Evolutionary conservation across 2,113 vertebrate genomes (phyloP).

Genomic region (Channa maculata): DNA sequence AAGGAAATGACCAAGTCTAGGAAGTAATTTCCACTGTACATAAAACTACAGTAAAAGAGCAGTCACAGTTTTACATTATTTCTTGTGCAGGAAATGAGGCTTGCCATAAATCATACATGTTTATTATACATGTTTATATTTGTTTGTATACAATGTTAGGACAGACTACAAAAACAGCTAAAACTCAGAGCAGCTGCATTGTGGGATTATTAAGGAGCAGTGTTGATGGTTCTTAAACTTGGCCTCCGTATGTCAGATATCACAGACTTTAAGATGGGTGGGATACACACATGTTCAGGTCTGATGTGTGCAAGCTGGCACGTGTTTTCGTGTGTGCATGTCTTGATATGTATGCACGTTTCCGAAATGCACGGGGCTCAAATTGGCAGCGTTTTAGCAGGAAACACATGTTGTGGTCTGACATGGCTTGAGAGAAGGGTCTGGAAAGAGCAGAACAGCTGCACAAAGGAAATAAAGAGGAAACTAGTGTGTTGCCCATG

Average conservation of each 20-base stretch:
- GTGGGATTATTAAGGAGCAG: conserved; percentile 9
- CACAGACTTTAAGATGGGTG: conserved; percentile 48
- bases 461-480: conserved; percentile 74
- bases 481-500: conserved; percentile 50
- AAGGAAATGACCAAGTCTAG: background rate
- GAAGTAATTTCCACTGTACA: background rate
- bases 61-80: background rate
- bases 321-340: conserved; percentile 20
- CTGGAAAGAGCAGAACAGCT: conserved; percentile 54
- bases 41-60: background rate
- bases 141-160: background rate
- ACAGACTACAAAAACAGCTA: conserved; percentile 12
- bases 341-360: conserved; percentile 56
- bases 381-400: conserved; percentile 48
- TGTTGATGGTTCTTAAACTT: conserved; percentile 2
- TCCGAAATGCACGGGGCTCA: conserved; percentile 18
- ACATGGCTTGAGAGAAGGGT: conserved; percentile 51
- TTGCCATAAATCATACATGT: background rate
- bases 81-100: background rate
- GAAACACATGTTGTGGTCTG: conserved; percentile 80
- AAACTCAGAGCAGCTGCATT: conserved; percentile 6
- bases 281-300: conserved; percentile 55
- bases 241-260: conserved; percentile 56
- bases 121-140: background rate
- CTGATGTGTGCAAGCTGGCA: conserved; percentile 39